phyloP scores from a whole-genome alignment of 1,140 invertebrate species.

The Bombus pascuorum region DNA sequence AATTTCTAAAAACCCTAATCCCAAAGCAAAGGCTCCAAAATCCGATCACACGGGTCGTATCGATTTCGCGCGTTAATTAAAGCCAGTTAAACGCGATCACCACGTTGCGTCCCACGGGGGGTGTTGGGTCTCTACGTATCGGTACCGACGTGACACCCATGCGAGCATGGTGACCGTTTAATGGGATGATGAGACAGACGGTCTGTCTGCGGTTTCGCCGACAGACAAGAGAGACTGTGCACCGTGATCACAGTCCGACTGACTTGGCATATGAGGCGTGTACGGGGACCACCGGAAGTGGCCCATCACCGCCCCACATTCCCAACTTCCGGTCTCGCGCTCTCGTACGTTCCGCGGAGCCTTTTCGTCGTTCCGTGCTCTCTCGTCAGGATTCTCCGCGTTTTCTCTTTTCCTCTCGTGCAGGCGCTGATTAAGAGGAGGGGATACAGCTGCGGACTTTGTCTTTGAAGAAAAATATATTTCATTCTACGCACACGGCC shows the following conservation, averaged over 20 bases:
- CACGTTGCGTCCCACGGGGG: neutral
- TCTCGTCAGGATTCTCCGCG: neutral
- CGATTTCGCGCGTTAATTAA: neutral
- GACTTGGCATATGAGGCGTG: conserved; percentile 63
- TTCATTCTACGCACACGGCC: no score
- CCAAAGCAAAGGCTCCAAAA: no score
- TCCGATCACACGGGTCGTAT: no score
- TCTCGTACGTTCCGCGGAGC: conserved; percentile 39
- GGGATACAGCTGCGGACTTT: no score
- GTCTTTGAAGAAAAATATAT: no score
- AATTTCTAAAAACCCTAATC: no score
- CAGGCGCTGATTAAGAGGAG: no score
- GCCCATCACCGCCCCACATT: conserved; percentile 76
- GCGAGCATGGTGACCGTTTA: conserved; percentile 49
- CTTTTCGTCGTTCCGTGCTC: conserved; percentile 36
- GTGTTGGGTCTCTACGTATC: neutral
- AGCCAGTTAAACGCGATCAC: neutral
- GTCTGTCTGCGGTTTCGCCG: conserved; percentile 62
- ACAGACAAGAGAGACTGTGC: conserved; percentile 34
- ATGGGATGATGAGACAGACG: conserved; percentile 70
- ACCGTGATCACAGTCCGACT: conserved; percentile 54
- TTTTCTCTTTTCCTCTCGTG: conserved; percentile 6
- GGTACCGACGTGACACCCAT: conserved; percentile 41
- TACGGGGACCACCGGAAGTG: conserved; percentile 75
- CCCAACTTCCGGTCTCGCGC: conserved; percentile 63